Conservation (phyloP, 2,797 vertebrate species). For the Enteromius paludinosus region DNA sequence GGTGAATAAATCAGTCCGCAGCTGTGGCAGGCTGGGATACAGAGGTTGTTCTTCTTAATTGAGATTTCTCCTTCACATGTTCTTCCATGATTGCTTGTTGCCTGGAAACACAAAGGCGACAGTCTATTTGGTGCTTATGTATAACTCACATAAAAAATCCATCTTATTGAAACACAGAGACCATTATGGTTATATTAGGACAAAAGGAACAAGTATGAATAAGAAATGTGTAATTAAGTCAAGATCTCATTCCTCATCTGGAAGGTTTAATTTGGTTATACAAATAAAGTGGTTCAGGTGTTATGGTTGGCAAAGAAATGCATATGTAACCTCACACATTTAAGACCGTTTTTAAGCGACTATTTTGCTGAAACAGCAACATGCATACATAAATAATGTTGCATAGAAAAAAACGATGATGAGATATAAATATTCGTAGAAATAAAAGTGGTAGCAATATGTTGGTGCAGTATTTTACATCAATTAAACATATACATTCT, state of each 20-base stretch:
- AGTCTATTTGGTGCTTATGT: constrained; percentile 20
- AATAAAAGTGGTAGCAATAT: not conserved
- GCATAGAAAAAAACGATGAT: not conserved
- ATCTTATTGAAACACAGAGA: not conserved
- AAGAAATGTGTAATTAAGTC: constrained; percentile 18
- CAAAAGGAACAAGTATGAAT: constrained; percentile 22
- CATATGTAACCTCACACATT: not conserved
- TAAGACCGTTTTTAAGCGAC: not conserved
- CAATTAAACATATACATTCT: not conserved
- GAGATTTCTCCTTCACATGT: constrained; percentile 40
- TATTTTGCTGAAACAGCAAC: not conserved
- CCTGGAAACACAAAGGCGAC: constrained; percentile 47
- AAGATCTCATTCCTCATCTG: constrained; percentile 5
- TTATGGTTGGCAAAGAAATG: not conserved
- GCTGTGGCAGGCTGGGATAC: not conserved
- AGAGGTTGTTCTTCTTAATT: constrained; percentile 45
- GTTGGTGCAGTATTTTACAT: not conserved
- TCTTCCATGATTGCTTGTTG: constrained; percentile 49
- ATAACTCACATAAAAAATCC: not conserved
- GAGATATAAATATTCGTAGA: not conserved
- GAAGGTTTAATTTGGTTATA: constrained; percentile 23
- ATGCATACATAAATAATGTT: not conserved
- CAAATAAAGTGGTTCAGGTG: not conserved
- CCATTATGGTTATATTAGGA: constrained; percentile 6
- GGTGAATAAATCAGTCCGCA: not conserved